Evolutionary conservation across 2,797 vertebrate genomes (phyloP).

Genomic region (Falco concolor): DNA sequence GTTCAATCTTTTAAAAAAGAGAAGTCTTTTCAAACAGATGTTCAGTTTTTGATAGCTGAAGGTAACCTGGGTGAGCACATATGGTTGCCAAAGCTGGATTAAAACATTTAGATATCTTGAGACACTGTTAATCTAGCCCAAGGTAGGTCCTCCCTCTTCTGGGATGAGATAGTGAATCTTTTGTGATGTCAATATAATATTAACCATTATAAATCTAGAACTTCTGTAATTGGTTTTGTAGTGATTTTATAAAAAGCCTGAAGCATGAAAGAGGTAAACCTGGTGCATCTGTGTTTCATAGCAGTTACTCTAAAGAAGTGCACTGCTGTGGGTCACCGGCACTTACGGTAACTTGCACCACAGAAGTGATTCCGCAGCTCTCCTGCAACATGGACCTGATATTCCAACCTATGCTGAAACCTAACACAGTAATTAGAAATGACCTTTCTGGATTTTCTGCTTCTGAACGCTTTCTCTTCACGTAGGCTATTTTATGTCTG

Average conservation of each 20-base stretch:
- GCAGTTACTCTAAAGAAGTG: background rate
- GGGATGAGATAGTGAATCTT: background rate
- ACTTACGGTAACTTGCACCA: background rate
- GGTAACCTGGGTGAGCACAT: background rate
- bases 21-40: background rate
- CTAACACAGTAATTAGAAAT: background rate
- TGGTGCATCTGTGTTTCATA: background rate
- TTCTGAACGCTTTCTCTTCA: background rate
- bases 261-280: background rate
- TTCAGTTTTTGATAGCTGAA: background rate
- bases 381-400: background rate
- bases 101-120: background rate
- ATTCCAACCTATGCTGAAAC: background rate
- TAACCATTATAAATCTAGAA: background rate
- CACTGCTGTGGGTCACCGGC: background rate
- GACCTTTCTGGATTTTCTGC: background rate
- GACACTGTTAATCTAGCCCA: background rate
- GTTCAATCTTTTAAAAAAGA: too few relatives aligned
- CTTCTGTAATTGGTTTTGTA: background rate
- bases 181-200: background rate
- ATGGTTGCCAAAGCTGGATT: background rate
- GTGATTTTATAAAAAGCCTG: background rate
- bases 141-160: background rate
- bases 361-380: background rate
- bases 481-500: background rate